phyloP scores from a whole-genome alignment of 2,888 invertebrate species.

The Coleophora flavipennella region DNA sequence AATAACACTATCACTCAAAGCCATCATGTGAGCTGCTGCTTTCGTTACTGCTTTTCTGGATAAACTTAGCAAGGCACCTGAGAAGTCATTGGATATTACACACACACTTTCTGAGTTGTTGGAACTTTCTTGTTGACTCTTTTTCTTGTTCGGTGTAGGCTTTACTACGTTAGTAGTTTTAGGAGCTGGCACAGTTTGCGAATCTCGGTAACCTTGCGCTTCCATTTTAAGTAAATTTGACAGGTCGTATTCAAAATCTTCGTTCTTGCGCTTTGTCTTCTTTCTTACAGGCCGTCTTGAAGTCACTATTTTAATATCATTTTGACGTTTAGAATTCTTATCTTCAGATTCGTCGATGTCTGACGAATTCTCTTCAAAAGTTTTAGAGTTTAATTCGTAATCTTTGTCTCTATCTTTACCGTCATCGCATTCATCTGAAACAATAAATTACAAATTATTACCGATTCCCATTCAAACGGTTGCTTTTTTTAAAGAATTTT shows the following conservation, averaged over 20 bases:
- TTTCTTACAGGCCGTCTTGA: constrained; percentile 75
- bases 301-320: constrained; percentile 29
- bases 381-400: constrained; percentile 34
- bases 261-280: constrained; percentile 75
- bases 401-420: constrained; percentile 33
- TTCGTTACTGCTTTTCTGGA: constrained; percentile 44
- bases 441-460: constrained; percentile 6
- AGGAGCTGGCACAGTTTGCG: constrained; percentile 28
- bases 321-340: constrained; percentile 32
- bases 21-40: constrained; percentile 45
- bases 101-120: constrained; percentile 28
- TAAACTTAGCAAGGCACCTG: constrained; percentile 46
- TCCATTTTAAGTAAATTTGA: constrained; percentile 71
- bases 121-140: constrained; percentile 27
- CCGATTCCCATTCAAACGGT: neutral
- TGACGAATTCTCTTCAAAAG: constrained; percentile 63
- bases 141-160: constrained; percentile 40
- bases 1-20: constrained; percentile 17
- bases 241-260: constrained; percentile 82
- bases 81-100: constrained; percentile 44
- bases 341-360: constrained; percentile 55
- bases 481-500: neutral
- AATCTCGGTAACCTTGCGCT: constrained; percentile 61
- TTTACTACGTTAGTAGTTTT: constrained; percentile 25
- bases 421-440: constrained; percentile 39